Base-by-base conservation (phyloP, 2,113 vertebrate genomes). In the Sterrhoptilus dennistouni region DNA sequence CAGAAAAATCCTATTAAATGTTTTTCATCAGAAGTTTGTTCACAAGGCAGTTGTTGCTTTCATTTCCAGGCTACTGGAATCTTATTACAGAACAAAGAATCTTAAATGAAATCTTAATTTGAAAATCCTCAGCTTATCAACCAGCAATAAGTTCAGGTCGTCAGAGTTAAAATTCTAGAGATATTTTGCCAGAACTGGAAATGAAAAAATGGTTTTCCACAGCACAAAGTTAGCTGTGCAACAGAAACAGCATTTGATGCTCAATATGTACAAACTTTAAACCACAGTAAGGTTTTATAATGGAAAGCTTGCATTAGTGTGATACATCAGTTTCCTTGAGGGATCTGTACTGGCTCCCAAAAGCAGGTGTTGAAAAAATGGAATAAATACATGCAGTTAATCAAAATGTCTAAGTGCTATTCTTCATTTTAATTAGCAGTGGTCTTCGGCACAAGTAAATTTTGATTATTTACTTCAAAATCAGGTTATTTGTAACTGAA, bases 91-190 rank as follows among this genome's bases (percentile, higher is more conserved):
- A 89, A 63, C 44, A 87, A 68, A 82, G 69, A 84, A 96, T 93
- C 68, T 85, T 63, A 87, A 94, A 86, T 85, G 63, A 86, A 91
- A 93, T 95, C 84, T 96, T 91, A 90, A 91, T 93, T 87, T 87
- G 42, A 91, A 95, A 91, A 57, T 28, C 18, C 29, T 54, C 0
- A 0, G 25, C 11, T 88, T 86, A 82, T 82, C 70, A 83, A 66
- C 60, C 50, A 38, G 49, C 63, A 85, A 22, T 72, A 79, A 95
- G 17, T 54, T 50, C 33, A 53, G 21, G 54, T 68, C 0, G 0
- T 60, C 44, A 38, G 61, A 92, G 40, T 63, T 93, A 65, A 90
- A 85, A 88, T 70, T 93, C 68, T 45, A 52, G 56, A 83, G 12
- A 5, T 80, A 54, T 80, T 85, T 72, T 89, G 14, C n/a, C 11